These are phyloP conservation scores for Lamellibrachia luymesi DNA, from an alignment of 1,140 invertebrate genomes.

Conservation along the genomic window DNA sequence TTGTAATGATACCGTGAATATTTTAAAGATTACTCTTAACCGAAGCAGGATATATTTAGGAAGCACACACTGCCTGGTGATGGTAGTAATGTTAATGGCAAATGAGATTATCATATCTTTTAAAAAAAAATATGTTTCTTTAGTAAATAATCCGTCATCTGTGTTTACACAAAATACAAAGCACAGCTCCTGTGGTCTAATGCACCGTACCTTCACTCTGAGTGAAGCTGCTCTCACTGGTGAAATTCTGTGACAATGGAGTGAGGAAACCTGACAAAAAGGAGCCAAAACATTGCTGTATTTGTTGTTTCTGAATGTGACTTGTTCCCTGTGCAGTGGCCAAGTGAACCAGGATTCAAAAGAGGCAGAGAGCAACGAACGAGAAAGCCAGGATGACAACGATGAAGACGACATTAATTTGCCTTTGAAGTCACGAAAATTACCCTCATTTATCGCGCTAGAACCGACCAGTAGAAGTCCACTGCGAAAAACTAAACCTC, in stretches of 20 bases:
- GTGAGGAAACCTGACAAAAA: not conserved
- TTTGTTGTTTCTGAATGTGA: not conserved
- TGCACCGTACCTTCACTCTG: too few relatives aligned
- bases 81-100: not conserved
- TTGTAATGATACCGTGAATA: not conserved
- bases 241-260: not conserved
- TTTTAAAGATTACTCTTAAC: not conserved
- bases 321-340: not conserved
- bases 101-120: not conserved
- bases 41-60: not conserved
- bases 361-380: not conserved
- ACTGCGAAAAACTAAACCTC: not conserved
- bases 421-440: slow-evolving; percentile 1
- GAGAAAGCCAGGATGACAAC: not conserved
- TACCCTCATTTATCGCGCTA: slow-evolving; percentile 10
- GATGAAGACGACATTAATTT: slow-evolving; percentile 13
- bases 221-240: too few relatives aligned
- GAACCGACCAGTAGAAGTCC: not conserved
- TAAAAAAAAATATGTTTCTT: not conserved
- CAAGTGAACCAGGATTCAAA: not conserved
- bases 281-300: not conserved
- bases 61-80: not conserved
- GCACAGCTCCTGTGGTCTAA: not conserved
- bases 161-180: not conserved
- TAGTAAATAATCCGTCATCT: not conserved